phyloP scores from a whole-genome alignment of 2,888 invertebrate species.

The Amblyjoppa fuscipennis region DNA sequence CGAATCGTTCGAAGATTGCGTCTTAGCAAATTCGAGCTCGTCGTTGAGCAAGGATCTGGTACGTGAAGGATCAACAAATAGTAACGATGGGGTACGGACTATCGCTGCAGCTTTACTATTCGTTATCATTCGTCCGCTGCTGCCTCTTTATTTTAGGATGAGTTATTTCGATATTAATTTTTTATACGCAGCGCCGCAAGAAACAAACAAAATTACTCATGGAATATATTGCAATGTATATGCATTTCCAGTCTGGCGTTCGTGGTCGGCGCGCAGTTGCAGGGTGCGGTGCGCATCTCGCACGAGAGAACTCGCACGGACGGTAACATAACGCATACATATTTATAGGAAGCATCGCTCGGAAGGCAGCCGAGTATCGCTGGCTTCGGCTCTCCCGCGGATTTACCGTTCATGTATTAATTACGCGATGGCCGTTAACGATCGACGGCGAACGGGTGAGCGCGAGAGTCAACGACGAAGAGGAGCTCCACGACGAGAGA shows the following conservation, averaged over 20 bases:
- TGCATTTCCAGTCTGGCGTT: conserved; percentile 4
- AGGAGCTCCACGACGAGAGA: conserved; percentile 50
- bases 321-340: conserved; percentile 79
- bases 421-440: conserved; percentile 77
- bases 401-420: conserved; percentile 81
- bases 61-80: too few relatives aligned
- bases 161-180: not conserved
- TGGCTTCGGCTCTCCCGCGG: conserved; percentile 59
- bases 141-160: too few relatives aligned
- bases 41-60: too few relatives aligned
- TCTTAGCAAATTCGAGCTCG: too few relatives aligned
- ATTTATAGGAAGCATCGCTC: conserved; percentile 75
- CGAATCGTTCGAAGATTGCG: too few relatives aligned
- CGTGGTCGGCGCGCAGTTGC: conserved; percentile 23
- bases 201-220: not conserved
- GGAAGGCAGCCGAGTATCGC: conserved; percentile 41
- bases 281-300: conserved; percentile 31
- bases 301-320: conserved; percentile 56
- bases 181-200: not conserved
- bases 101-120: too few relatives aligned
- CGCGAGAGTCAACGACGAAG: conserved; percentile 47
- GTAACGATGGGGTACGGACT: too few relatives aligned
- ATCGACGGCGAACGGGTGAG: conserved; percentile 61
- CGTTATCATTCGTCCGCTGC: too few relatives aligned
- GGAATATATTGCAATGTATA: conserved; percentile 32